Percentiles rank a stretch among this genome's conserved stretches.
phyloP scores from a whole-genome alignment of 2,113 vertebrate genomes.

The Protomyctophum bolini region DNA sequence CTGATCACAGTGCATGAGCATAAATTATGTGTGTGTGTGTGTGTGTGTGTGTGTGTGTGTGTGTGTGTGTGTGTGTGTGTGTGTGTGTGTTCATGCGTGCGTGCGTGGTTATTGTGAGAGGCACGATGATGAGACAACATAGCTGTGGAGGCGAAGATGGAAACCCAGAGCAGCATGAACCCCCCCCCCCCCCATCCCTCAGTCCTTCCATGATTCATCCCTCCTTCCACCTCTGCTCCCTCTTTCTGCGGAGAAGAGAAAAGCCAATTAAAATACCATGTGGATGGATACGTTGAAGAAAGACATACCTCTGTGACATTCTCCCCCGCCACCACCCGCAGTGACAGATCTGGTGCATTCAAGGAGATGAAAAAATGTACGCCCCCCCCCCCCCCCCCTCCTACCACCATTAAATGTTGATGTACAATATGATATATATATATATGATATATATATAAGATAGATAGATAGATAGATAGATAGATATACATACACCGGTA shows the following conservation, averaged over 20 bases:
- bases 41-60: not conserved
- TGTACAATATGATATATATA: slow-evolving; percentile 57
- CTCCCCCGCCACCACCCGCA: slow-evolving; percentile 61
- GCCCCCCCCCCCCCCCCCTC: slow-evolving; percentile 6
- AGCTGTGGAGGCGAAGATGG: slow-evolving; percentile 61
- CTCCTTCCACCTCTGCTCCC: slow-evolving; percentile 63
- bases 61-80: slow-evolving; percentile 23
- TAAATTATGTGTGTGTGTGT: not conserved
- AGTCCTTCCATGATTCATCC: slow-evolving; percentile 61
- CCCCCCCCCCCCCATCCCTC: slow-evolving; percentile 5
- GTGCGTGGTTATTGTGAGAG: slow-evolving; percentile 36
- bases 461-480: no score
- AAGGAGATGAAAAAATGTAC: slow-evolving; percentile 61
- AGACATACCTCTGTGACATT: slow-evolving; percentile 76
- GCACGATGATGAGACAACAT: slow-evolving; percentile 63
- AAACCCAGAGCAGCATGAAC: slow-evolving; percentile 67
- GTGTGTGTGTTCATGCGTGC: slow-evolving; percentile 6
- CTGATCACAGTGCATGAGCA: slow-evolving; percentile 19
- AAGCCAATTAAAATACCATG: slow-evolving; percentile 82
- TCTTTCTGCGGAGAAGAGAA: slow-evolving; percentile 28
- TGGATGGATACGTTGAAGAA: slow-evolving; percentile 78
- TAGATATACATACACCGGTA: no score
- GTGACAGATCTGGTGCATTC: slow-evolving; percentile 76
- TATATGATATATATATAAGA: no score
- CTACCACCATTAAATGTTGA: slow-evolving; percentile 70